These are phyloP conservation scores for Microchrysa polita DNA, from an alignment of 2,888 invertebrate genomes.

Conservation along the genomic window DNA sequence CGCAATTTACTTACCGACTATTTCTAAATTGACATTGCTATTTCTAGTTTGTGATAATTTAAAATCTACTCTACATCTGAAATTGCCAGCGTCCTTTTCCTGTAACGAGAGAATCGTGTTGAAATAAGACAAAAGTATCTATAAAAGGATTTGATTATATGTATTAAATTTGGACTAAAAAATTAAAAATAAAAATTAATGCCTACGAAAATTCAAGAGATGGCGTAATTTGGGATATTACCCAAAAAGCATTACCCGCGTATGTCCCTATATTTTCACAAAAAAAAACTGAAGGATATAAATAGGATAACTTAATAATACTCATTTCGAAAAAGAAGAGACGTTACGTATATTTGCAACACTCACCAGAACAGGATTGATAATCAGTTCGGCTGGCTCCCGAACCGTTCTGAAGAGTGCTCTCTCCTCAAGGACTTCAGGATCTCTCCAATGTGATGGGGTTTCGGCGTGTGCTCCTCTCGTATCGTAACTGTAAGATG, in stretches of 20 bases:
- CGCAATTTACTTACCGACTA: constrained; percentile 73
- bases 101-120: constrained; percentile 56
- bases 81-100: constrained; percentile 76
- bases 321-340: not conserved
- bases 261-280: too few relatives aligned
- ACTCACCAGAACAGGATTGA: constrained; percentile 69
- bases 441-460: constrained; percentile 72
- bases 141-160: too few relatives aligned
- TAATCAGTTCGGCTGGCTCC: constrained; percentile 70
- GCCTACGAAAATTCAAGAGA: too few relatives aligned
- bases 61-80: constrained; percentile 82
- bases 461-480: constrained; percentile 69
- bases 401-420: constrained; percentile 70
- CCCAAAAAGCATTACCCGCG: too few relatives aligned
- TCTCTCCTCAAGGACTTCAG: constrained; percentile 69
- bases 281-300: too few relatives aligned
- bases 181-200: too few relatives aligned
- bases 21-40: constrained; percentile 79
- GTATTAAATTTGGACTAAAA: too few relatives aligned
- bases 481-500: constrained; percentile 68
- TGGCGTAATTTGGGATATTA: too few relatives aligned
- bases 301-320: too few relatives aligned
- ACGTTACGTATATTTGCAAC: not conserved
- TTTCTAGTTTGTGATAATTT: constrained; percentile 80
- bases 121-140: too few relatives aligned